Evolutionary conservation across 2,113 vertebrate species (phyloP).

Genomic region (Sus scrofa): DNA sequence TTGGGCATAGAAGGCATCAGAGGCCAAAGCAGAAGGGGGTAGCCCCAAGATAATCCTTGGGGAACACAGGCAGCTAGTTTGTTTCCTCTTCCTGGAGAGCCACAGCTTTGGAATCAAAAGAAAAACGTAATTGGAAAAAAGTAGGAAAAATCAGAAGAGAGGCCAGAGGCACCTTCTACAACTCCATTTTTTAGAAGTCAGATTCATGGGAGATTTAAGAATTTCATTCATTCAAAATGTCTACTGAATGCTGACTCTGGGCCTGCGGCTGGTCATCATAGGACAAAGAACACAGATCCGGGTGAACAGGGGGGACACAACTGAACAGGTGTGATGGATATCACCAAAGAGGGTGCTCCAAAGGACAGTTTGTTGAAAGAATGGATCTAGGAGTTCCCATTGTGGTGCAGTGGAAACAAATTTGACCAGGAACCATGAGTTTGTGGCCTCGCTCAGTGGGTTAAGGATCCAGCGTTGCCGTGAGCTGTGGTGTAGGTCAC

Average conservation of each 20-base stretch:
- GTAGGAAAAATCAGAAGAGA: neutral
- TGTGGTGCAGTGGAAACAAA: no score
- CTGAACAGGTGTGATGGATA: neutral
- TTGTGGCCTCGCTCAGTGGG: no score
- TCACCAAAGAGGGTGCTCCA: neutral
- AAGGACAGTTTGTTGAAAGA: neutral
- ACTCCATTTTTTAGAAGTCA: neutral
- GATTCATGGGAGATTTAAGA: neutral
- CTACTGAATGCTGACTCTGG: neutral
- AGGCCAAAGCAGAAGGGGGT: neutral
- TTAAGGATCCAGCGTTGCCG: no score
- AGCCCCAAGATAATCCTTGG: neutral
- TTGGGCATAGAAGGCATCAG: no score
- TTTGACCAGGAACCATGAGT: no score
- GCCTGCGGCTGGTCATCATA: neutral
- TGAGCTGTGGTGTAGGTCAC: no score
- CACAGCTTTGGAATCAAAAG: slow-evolving; percentile 8
- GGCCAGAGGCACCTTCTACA: neutral
- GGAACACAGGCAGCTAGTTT: neutral
- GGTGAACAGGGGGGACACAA: neutral
- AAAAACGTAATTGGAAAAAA: neutral
- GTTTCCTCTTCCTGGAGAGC: neutral
- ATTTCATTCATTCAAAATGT: neutral
- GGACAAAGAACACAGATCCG: neutral
- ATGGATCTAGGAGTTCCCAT: no score